Evolutionary conservation across 2,888 invertebrate genomes (phyloP), one percentile per base, ranked within the genome.

Genomic region (Bedellia somnulentella): DNA sequence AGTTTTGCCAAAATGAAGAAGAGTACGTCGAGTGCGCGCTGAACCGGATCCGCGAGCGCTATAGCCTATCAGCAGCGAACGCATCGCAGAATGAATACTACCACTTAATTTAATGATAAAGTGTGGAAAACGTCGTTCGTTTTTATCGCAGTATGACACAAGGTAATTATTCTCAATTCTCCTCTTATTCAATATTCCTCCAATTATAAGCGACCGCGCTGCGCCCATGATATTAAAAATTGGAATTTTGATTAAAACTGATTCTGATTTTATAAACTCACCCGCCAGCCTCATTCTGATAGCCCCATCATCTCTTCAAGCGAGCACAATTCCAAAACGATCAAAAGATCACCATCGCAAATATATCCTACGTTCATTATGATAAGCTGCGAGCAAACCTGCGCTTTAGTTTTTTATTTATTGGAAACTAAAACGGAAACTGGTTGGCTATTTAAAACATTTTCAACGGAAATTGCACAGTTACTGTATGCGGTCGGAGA

Each of bases 401-500:
- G n/a, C n/a, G n/a, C n/a, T n/a, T 73, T 73, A 63, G 67, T 66
- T 66, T 71, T 71, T 73, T 67, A 71, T 73, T 73, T 73, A 66
- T 61, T 62, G 68, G 59, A 64, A 58, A 55, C 55, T 63, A 66
- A 63, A 67, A 64, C 57, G 45, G 41, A 33, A 66, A 71, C 73
- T 57, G 62, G 73, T 68, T 71, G 60, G 66, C 70, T 73, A 73
- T 73, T 73, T 66, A 61, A 18, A 59, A 53, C 64, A 50, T 61
- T 66, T 58, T 51, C 58, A 73, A 67, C 71, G 73, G 73, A 73
- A 70, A 73, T 52, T 58, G 67, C 62, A 71, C 73, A 66, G 73
- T 73, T 73, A 73, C 50, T 45, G 52, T 49, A 57, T 61, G 52
- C 43, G 55, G n/a, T n/a, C n/a, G n/a, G 54, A 55, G 50, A 21